Evolutionary conservation across 1,140 invertebrate species (phyloP).

Genomic region (Linepithema humile): DNA sequence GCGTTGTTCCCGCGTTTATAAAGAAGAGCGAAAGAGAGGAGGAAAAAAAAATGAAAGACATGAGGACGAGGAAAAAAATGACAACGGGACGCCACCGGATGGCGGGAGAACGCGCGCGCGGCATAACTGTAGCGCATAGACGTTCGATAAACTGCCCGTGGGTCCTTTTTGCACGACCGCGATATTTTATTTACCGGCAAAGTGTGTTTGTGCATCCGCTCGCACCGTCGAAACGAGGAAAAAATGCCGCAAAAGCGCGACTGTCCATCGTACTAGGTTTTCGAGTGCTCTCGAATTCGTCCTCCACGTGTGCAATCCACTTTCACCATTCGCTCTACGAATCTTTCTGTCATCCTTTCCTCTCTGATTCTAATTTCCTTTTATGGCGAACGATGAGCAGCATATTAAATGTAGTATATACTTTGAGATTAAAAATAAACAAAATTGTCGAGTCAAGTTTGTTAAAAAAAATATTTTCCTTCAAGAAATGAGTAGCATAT

Average conservation of each 20-base stretch:
- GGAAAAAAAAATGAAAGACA: neutral
- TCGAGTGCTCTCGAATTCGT: slow-evolving; percentile 21
- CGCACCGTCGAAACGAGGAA: slow-evolving; percentile 49
- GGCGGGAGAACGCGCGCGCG: neutral
- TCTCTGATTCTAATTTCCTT: neutral
- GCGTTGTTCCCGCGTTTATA: neutral
- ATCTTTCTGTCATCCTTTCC: neutral
- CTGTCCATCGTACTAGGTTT: slow-evolving; percentile 21
- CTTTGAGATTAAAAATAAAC: neutral
- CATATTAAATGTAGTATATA: neutral
- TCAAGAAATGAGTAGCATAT: neutral
- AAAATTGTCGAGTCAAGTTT: neutral
- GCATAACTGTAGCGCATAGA: slow-evolving; percentile 61
- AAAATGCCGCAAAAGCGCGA: slow-evolving; percentile 58
- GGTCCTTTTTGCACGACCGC: slow-evolving; percentile 61
- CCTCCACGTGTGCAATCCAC: neutral
- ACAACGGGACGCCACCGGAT: slow-evolving; percentile 25
- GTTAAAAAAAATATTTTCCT: neutral
- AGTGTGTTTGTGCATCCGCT: slow-evolving; percentile 60
- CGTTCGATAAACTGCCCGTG: slow-evolving; percentile 69
- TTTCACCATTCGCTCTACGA: neutral
- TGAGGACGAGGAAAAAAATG: slow-evolving; percentile 42
- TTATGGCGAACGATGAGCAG: neutral
- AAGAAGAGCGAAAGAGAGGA: neutral
- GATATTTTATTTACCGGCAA: slow-evolving; percentile 70